These are phyloP conservation scores for Sphinx pinastri DNA, from an alignment of 2,888 invertebrate genomes.

Conservation along the genomic window DNA sequence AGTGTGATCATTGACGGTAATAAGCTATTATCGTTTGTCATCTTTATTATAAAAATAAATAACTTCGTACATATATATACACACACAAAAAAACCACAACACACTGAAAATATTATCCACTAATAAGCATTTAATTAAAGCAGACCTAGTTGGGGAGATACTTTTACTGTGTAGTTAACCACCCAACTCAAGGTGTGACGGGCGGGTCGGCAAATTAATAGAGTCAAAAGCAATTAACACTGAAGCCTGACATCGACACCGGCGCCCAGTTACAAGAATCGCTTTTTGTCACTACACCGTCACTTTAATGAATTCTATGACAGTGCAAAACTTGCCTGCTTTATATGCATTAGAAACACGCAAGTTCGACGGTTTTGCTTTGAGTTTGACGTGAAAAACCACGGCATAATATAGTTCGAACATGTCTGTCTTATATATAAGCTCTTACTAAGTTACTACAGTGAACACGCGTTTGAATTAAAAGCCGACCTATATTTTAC, in stretches of 20 bases:
- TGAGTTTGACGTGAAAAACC: too few species aligned
- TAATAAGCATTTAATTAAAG: background rate
- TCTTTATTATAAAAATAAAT: too few species aligned
- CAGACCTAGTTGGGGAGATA: background rate
- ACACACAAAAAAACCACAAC: too few species aligned
- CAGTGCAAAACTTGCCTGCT: background rate
- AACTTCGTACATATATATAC: too few species aligned
- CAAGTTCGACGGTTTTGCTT: too few species aligned
- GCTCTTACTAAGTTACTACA: too few species aligned
- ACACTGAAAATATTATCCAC: background rate
- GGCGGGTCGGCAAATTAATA: slow-evolving; percentile 41
- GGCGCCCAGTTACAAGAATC: slow-evolving; percentile 34
- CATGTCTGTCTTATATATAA: too few species aligned
- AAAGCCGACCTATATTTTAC: too few species aligned
- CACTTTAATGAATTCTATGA: background rate
- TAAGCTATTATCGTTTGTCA: too few species aligned
- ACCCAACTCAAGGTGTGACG: slow-evolving; percentile 33
- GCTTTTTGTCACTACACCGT: slow-evolving; percentile 6
- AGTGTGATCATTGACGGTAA: too few species aligned
- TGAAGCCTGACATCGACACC: slow-evolving; percentile 40
- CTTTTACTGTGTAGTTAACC: slow-evolving; percentile 33
- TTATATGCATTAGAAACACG: background rate
- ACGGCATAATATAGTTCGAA: too few species aligned
- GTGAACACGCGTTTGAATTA: too few species aligned
- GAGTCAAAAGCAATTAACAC: slow-evolving; percentile 51